Conservation (phyloP, 2,888 invertebrate genomes). For the Rhagonycha fulva region DNA sequence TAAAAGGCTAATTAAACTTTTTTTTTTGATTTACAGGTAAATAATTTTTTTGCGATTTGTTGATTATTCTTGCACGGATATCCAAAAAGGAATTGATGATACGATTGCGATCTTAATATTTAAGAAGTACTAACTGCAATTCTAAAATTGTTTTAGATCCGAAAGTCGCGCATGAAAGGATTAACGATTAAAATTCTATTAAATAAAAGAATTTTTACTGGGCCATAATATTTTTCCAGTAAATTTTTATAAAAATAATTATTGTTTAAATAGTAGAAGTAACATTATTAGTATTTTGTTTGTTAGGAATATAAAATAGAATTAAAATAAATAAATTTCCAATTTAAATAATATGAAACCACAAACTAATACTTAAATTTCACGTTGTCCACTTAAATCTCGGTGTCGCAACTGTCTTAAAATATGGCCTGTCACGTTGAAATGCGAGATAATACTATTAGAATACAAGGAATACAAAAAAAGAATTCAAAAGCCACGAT, state of each 20-base stretch:
- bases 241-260: conserved; percentile 1
- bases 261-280: not conserved
- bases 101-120: too few relatives aligned
- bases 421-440: conserved; percentile 45
- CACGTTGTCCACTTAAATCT: conserved; percentile 16
- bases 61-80: too few relatives aligned
- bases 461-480: conserved; percentile 32
- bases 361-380: conserved; percentile 38
- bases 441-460: conserved; percentile 45
- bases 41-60: too few relatives aligned
- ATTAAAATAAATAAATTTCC: conserved; percentile 35
- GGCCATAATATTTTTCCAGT: conserved; percentile 13
- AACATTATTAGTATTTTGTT: not conserved
- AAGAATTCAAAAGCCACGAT: conserved; percentile 11
- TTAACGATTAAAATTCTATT: too few relatives aligned
- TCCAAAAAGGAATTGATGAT: too few relatives aligned
- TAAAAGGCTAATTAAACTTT: too few relatives aligned
- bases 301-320: conserved; percentile 5
- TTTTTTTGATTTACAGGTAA: too few relatives aligned
- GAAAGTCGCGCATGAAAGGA: too few relatives aligned
- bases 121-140: too few relatives aligned
- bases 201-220: conserved; percentile 11
- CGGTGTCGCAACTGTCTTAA: conserved; percentile 41
- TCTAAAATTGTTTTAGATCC: too few relatives aligned
- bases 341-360: conserved; percentile 40